phyloP scores from a whole-genome alignment of 2,113 vertebrate species.

The Cacatua alba region DNA sequence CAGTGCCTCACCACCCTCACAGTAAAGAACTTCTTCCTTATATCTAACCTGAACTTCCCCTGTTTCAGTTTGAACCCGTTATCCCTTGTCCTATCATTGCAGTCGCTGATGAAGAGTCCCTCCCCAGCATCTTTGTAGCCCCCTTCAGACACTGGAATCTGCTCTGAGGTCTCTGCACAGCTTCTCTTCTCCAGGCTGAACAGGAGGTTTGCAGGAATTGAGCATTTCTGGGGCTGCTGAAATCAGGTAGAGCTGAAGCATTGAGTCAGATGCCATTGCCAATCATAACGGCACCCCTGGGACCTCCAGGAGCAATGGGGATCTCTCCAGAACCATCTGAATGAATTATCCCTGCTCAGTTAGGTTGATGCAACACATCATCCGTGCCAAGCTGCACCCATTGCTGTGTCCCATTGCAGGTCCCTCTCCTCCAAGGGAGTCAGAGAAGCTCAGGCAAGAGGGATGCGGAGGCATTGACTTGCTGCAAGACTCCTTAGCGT shows the following conservation, averaged over 20 bases:
- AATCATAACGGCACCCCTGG: not conserved
- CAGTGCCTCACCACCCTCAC: not conserved
- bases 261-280: not conserved
- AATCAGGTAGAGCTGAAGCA: not conserved
- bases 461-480: fast-evolving
- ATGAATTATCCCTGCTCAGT: not conserved
- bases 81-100: not conserved
- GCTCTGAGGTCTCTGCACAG: not conserved
- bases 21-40: not conserved
- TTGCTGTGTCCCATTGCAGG: not conserved
- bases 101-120: not conserved
- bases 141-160: not conserved
- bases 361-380: fast-evolving
- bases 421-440: not conserved
- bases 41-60: not conserved
- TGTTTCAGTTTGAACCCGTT: not conserved
- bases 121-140: not conserved
- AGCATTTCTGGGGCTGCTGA: not conserved
- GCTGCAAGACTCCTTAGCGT: not conserved
- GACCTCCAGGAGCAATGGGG: not conserved
- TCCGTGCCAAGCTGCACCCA: not conserved
- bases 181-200: not conserved
- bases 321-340: not conserved
- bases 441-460: not conserved
- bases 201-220: not conserved